These are phyloP conservation scores for Pseudochromis fuscus DNA, from an alignment of 2,797 vertebrate genomes.

Conservation along the genomic window DNA sequence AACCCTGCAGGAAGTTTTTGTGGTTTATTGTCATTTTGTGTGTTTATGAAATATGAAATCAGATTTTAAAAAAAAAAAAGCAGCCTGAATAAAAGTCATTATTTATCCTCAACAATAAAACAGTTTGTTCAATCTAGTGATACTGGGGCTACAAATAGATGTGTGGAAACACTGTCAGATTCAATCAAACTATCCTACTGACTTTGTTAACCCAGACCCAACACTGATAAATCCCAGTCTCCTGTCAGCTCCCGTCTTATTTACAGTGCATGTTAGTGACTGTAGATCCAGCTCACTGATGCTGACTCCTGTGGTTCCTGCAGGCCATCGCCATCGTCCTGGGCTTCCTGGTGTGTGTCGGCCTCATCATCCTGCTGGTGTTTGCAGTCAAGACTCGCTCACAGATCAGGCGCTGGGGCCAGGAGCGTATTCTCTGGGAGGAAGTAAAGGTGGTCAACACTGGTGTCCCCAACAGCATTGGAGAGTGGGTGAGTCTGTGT, in stretches of 20 bases:
- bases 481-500: slow-evolving; percentile 89
- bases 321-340: slow-evolving; percentile 92
- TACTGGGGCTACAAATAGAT: too few species aligned
- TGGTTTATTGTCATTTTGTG: too few species aligned
- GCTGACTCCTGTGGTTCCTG: neutral
- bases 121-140: too few species aligned
- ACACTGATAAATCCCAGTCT: too few species aligned
- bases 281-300: slow-evolving; percentile 26
- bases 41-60: too few species aligned
- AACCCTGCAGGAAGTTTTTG: too few species aligned
- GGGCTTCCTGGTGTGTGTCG: slow-evolving; percentile 88
- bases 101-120: too few species aligned
- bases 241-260: neutral
- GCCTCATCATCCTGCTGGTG: slow-evolving; percentile 90
- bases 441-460: slow-evolving; percentile 80
- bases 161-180: too few species aligned
- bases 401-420: slow-evolving; percentile 85
- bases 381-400: slow-evolving; percentile 89
- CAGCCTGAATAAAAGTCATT: too few species aligned
- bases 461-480: slow-evolving; percentile 83
- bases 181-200: too few species aligned
- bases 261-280: neutral
- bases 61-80: too few species aligned
- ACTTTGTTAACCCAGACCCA: too few species aligned
- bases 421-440: slow-evolving; percentile 89